Evolutionary conservation across 37 sponge, comb jelly and placozoan species (phyloP).

Genomic region (Oopsacas minuta): DNA sequence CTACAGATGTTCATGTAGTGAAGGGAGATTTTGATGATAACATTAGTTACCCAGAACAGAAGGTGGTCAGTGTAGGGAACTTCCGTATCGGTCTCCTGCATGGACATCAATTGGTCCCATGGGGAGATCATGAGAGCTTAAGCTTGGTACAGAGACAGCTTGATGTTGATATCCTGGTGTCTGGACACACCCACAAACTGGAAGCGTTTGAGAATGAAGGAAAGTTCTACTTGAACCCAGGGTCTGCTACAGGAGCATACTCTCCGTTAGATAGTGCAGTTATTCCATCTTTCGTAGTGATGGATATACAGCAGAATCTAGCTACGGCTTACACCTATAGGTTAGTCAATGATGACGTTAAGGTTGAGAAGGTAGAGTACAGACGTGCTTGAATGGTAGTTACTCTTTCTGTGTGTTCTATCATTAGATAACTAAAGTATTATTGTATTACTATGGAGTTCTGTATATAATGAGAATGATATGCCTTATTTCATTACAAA

Average conservation of each 20-base stretch:
- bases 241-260: conserved; percentile 96
- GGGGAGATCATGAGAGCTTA: conserved; percentile 94
- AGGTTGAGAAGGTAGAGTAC: conserved; percentile 93
- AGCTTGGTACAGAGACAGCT: conserved; percentile 81
- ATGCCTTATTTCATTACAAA: too few species aligned
- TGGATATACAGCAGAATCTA: conserved; percentile 81
- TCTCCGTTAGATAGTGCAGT: conserved; percentile 39
- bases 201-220: conserved; percentile 78
- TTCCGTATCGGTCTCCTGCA: conserved; percentile 91
- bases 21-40: conserved; percentile 93
- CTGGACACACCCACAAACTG: conserved; percentile 98
- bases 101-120: conserved; percentile 96
- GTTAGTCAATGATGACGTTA: conserved; percentile 58
- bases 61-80: conserved; percentile 89
- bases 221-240: conserved; percentile 96
- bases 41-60: conserved; percentile 80
- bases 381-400: neutral
- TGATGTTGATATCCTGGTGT: conserved; percentile 87
- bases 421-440: too few species aligned
- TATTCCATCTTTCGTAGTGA: conserved; percentile 87
- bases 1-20: conserved; percentile 87
- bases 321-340: conserved; percentile 86
- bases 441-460: neutral
- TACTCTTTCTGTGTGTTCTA: neutral
- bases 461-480: neutral